phyloP scores from a whole-genome alignment of 2,888 invertebrate species.

The Callyntrura sp. region DNA sequence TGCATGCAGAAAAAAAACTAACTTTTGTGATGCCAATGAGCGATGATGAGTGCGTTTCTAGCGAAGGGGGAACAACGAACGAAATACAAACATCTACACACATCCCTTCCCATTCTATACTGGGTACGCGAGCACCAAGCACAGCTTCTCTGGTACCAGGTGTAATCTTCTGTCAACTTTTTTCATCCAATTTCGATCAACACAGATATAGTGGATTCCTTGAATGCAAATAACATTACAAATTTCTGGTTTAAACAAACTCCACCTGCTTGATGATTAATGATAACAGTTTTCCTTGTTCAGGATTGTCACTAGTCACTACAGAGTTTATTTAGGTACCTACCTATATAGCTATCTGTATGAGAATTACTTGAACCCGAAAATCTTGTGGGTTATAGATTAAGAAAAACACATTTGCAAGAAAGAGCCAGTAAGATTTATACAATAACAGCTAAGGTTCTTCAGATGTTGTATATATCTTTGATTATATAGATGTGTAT shows the following conservation, averaged over 20 bases:
- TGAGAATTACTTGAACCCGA: no score
- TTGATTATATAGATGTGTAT: not conserved
- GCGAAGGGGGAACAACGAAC: not conserved
- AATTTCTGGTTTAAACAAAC: slow-evolving; percentile 2
- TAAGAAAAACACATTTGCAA: not conserved
- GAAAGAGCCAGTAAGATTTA: not conserved
- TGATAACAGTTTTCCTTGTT: slow-evolving; percentile 4
- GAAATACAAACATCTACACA: not conserved
- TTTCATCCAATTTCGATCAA: slow-evolving; percentile 37
- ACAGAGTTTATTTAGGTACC: not conserved
- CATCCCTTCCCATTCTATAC: not conserved
- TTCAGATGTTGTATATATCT: not conserved
- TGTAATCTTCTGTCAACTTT: slow-evolving; percentile 27
- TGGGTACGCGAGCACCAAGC: no score
- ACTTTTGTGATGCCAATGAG: no score
- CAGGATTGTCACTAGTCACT: not conserved
- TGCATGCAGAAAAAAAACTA: no score
- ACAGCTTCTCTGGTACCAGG: not conserved
- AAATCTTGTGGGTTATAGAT: not conserved
- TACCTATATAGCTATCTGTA: no score
- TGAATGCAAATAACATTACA: slow-evolving; percentile 21
- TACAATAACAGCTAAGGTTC: no score
- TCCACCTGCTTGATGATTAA: slow-evolving; percentile 23
- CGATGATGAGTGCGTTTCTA: no score
- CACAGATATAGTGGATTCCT: not conserved